These are phyloP conservation scores for Botia almorhae DNA, from an alignment of 2,797 vertebrate species.

Conservation along the genomic window DNA sequence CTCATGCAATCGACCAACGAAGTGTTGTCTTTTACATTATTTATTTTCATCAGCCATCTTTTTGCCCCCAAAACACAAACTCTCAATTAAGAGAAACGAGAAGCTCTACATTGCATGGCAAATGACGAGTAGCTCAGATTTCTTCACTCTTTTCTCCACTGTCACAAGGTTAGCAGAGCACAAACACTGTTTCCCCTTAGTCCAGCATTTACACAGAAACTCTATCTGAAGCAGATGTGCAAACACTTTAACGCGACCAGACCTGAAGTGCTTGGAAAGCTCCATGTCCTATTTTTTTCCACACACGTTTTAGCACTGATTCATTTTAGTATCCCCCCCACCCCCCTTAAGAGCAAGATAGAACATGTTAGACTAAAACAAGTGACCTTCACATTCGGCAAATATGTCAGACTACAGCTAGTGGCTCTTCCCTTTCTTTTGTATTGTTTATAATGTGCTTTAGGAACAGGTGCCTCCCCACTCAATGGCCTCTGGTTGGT, in stretches of 20 bases:
- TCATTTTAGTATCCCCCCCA: background rate
- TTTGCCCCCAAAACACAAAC: conserved; percentile 53
- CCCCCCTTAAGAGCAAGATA: conserved; percentile 43
- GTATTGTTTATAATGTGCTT: conserved; percentile 53
- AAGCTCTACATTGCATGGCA: conserved; percentile 52
- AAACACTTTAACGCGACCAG: conserved; percentile 57
- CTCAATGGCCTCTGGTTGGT: conserved; percentile 66
- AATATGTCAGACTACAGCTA: conserved; percentile 52
- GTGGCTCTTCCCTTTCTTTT: conserved; percentile 58
- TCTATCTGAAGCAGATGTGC: conserved; percentile 54
- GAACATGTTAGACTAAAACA: conserved; percentile 57
- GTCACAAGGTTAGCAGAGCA: conserved; percentile 59
- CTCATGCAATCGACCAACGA: conserved; percentile 35
- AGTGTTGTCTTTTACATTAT: conserved; percentile 55
- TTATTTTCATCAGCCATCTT: conserved; percentile 58
- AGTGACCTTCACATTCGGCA: conserved; percentile 67
- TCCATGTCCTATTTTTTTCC: conserved; percentile 34
- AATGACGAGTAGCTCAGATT: conserved; percentile 64
- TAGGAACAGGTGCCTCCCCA: conserved; percentile 61
- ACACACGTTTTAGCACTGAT: conserved; percentile 28
- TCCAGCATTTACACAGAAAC: conserved; percentile 69
- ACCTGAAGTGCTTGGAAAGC: conserved; percentile 39
- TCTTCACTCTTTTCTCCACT: conserved; percentile 60
- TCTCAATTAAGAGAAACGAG: conserved; percentile 55
- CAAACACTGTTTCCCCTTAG: conserved; percentile 64